A percentile compares a stretch with the other conserved stretches of the same genome.
phyloP scores from a whole-genome alignment of 1,140 invertebrate species.

The Caligus rogercresseyi region DNA sequence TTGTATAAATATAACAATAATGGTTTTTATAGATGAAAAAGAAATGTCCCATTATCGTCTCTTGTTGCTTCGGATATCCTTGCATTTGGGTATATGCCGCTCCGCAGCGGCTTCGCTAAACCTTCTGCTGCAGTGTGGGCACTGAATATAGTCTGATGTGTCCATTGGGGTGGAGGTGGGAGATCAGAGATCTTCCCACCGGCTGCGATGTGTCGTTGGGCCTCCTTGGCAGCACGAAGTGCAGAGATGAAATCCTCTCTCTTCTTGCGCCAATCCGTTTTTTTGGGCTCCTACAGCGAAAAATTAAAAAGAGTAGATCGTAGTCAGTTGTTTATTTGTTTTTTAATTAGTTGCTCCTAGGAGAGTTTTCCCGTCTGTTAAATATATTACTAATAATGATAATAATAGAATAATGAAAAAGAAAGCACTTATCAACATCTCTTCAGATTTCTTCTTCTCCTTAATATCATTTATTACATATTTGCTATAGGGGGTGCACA shows the following conservation, averaged over 20 bases:
- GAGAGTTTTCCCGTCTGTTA: too few relatives aligned
- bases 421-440: too few relatives aligned
- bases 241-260: slow-evolving; percentile 80
- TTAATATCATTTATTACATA: too few relatives aligned
- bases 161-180: slow-evolving; percentile 70
- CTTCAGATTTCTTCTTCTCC: too few relatives aligned
- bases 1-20: neutral
- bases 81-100: slow-evolving; percentile 82
- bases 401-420: too few relatives aligned
- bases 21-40: neutral
- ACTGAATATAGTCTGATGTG: slow-evolving; percentile 73
- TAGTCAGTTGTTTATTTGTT: too few relatives aligned
- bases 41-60: neutral
- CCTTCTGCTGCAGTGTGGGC: slow-evolving; percentile 68
- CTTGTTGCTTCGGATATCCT: slow-evolving; percentile 60
- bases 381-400: too few relatives aligned
- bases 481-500: too few relatives aligned
- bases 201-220: slow-evolving; percentile 59
- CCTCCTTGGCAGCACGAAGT: slow-evolving; percentile 69
- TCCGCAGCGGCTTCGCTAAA: slow-evolving; percentile 73
- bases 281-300: slow-evolving; percentile 31
- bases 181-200: slow-evolving; percentile 70
- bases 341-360: too few relatives aligned
- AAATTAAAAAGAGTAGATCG: neutral
- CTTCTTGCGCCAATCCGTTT: slow-evolving; percentile 68